These are phyloP conservation scores for Oligia strigilis DNA, from an alignment of 2,888 invertebrate species.

Conservation along the genomic window DNA sequence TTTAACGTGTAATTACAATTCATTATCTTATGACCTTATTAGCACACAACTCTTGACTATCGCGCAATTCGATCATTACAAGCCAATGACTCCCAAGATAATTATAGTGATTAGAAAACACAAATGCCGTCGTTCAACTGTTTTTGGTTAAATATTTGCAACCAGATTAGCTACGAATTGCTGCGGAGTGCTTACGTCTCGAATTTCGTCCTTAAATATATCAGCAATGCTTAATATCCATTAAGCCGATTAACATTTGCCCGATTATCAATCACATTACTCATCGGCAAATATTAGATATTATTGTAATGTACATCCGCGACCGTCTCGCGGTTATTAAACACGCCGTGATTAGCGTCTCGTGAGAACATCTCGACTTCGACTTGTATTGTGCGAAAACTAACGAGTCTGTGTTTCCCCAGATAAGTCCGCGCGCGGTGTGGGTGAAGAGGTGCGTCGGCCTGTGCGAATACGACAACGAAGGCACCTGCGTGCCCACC, in stretches of 20 bases:
- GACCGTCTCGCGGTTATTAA: constrained; percentile 50
- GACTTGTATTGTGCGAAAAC: constrained; percentile 63
- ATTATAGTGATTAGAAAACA: constrained; percentile 36
- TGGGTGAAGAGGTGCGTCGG: constrained; percentile 88
- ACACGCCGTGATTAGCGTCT: constrained; percentile 62
- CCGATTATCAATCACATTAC: constrained; percentile 54
- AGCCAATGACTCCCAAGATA: constrained; percentile 50
- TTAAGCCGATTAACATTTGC: constrained; percentile 36
- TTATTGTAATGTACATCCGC: constrained; percentile 69
- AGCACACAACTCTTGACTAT: constrained; percentile 29
- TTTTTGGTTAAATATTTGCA: constrained; percentile 47
- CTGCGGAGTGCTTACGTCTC: constrained; percentile 21
- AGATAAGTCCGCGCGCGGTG: constrained; percentile 85
- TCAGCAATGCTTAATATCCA: constrained; percentile 13
- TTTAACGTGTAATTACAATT: constrained; percentile 42
- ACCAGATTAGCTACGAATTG: constrained; percentile 27
- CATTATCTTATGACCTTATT: constrained; percentile 66
- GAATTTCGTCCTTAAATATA: constrained; percentile 48
- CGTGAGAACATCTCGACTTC: constrained; percentile 81
- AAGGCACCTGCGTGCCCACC: constrained; percentile 80
- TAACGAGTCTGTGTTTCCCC: constrained; percentile 78
- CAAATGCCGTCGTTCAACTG: constrained; percentile 9
- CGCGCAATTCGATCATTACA: constrained; percentile 45
- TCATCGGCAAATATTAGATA: constrained; percentile 59
- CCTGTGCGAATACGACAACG: constrained; percentile 81